phyloP scores from a whole-genome alignment of 2,113 vertebrate genomes.

The Serranochromis macrocephalus region DNA sequence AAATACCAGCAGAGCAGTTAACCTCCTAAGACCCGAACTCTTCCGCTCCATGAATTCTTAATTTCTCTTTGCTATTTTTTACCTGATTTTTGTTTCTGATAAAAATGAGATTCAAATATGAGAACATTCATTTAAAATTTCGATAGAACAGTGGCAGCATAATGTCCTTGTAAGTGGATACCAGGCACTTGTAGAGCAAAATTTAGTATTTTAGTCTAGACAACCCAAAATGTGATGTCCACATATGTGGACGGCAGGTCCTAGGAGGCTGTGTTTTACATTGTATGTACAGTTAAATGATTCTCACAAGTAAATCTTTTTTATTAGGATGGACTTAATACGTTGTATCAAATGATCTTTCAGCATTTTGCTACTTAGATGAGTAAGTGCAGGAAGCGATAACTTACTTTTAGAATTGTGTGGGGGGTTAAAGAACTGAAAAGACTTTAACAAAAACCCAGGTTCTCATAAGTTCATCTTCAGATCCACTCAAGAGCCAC shows the following conservation, averaged over 20 bases:
- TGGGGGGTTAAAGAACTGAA: background rate
- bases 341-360: background rate
- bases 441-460: background rate
- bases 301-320: background rate
- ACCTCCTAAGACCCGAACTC: background rate
- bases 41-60: background rate
- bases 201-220: fast-evolving
- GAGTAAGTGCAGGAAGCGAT: background rate
- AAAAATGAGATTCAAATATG: background rate
- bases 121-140: background rate
- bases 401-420: background rate
- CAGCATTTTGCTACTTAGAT: background rate
- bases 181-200: fast-evolving
- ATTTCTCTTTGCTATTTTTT: background rate
- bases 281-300: background rate
- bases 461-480: background rate
- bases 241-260: background rate
- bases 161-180: background rate
- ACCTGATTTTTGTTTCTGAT: background rate
- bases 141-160: background rate
- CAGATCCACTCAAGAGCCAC: background rate
- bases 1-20: background rate
- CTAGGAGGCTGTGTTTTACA: background rate
- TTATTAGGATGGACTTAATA: background rate
- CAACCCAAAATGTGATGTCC: background rate